phyloP scores from a whole-genome alignment of 2,888 invertebrate genomes.

The Halocaridina rubra region DNA sequence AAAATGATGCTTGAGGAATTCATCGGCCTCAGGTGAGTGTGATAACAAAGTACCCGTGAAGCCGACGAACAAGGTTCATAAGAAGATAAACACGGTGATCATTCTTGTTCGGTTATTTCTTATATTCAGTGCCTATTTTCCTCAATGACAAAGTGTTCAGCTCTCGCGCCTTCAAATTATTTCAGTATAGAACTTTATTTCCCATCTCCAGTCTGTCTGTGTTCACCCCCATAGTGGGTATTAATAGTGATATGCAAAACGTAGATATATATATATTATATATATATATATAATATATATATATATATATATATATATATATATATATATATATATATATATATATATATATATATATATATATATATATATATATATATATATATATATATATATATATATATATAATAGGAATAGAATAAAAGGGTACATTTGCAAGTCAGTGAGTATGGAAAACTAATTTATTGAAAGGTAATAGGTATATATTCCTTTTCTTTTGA shows the following conservation, averaged over 20 bases:
- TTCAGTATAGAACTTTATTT: not conserved
- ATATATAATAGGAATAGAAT: not conserved
- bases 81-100: too few relatives aligned
- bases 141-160: not conserved
- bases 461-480: not conserved
- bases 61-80: too few relatives aligned
- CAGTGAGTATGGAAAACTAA: not conserved
- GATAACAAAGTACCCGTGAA: too few relatives aligned
- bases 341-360: conserved; percentile 49
- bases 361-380: not conserved
- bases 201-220: conserved; percentile 1
- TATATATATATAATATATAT: conserved; percentile 19
- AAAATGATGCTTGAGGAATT: too few relatives aligned
- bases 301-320: conserved; percentile 53
- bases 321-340: conserved; percentile 47
- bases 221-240: not conserved
- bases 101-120: too few relatives aligned
- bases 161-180: not conserved
- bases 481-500: not conserved
- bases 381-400: not conserved
- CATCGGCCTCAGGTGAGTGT: too few relatives aligned
- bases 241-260: not conserved
- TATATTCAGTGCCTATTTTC: not conserved
- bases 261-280: not conserved
- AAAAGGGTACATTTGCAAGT: not conserved